Evolutionary conservation across 2,113 vertebrate genomes (phyloP).

Genomic region (Pelecanus crispus): DNA sequence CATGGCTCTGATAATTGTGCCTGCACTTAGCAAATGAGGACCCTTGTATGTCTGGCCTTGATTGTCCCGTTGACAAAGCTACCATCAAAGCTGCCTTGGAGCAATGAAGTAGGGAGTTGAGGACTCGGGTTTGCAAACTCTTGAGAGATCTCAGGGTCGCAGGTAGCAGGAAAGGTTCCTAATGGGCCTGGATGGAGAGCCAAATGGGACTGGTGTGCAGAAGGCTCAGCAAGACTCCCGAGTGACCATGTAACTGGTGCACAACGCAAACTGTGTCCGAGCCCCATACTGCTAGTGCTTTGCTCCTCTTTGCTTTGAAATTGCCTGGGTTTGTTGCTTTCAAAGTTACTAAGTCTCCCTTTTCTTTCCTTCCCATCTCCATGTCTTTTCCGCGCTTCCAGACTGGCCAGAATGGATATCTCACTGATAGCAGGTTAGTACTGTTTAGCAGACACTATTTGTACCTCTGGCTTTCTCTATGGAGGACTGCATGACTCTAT

Average conservation of each 20-base stretch:
- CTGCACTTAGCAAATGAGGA: background rate
- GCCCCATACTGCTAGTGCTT: background rate
- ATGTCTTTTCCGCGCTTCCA: conserved; percentile 62
- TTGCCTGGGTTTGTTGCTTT: background rate
- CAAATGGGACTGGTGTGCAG: background rate
- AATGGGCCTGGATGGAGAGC: background rate
- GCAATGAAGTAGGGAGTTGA: background rate
- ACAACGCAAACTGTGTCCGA: accelerated
- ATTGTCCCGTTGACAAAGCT: background rate
- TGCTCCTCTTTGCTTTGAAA: background rate
- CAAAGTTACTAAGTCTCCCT: conserved; percentile 37
- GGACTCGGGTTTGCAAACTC: background rate
- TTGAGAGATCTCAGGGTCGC: background rate
- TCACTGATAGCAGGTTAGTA: conserved; percentile 95
- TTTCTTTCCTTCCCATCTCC: conserved; percentile 53
- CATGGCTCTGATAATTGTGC: background rate
- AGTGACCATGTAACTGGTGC: background rate
- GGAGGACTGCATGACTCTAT: conserved; percentile 24
- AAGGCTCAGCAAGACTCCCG: background rate
- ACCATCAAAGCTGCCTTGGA: background rate
- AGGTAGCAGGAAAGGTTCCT: background rate
- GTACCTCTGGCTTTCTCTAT: conserved; percentile 20
- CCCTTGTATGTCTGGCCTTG: background rate
- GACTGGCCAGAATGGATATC: conserved; percentile 97
- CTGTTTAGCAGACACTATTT: background rate